phyloP scores from a whole-genome alignment of 2,888 invertebrate genomes.

The Drosophila phalerata region DNA sequence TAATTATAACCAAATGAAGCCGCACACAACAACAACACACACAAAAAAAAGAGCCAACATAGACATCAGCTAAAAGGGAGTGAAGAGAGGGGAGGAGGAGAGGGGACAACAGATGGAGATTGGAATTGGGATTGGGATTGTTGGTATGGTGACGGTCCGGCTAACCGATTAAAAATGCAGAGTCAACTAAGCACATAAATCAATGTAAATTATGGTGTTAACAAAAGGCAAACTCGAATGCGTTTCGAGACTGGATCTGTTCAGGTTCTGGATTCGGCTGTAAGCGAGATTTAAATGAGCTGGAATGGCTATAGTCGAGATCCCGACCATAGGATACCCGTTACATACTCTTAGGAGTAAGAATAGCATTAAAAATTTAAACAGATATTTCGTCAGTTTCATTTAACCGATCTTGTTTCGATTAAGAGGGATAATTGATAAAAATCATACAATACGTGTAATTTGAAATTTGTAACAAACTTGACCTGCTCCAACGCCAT shows the following conservation, averaged over 20 bases:
- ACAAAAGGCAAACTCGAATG: constrained; percentile 79
- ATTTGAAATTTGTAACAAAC: no score
- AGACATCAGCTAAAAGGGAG: constrained; percentile 21
- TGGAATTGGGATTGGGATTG: constrained; percentile 5
- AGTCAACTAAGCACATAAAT: constrained; percentile 82
- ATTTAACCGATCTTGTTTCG: no score
- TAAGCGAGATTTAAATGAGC: constrained; percentile 74
- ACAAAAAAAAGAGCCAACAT: constrained; percentile 17
- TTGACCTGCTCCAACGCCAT: no score
- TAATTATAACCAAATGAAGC: constrained; percentile 83
- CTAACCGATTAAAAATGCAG: constrained; percentile 82
- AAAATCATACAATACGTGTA: no score
- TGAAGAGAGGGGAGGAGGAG: not conserved
- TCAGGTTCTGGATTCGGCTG: constrained; percentile 5
- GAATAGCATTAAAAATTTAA: no score
- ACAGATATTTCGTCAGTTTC: no score
- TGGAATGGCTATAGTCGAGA: no score
- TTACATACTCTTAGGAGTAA: no score
- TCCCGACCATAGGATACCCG: no score
- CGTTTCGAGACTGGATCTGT: constrained; percentile 16
- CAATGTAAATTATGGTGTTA: constrained; percentile 84
- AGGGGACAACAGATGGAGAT: constrained; percentile 5
- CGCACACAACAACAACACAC: constrained; percentile 50
- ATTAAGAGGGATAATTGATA: no score
- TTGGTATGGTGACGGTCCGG: constrained; percentile 35